A percentile compares a stretch with the other conserved stretches of the same genome.
Evolutionary conservation across 1,140 invertebrate species (phyloP).

Genomic region (Berghia stephanieae): DNA sequence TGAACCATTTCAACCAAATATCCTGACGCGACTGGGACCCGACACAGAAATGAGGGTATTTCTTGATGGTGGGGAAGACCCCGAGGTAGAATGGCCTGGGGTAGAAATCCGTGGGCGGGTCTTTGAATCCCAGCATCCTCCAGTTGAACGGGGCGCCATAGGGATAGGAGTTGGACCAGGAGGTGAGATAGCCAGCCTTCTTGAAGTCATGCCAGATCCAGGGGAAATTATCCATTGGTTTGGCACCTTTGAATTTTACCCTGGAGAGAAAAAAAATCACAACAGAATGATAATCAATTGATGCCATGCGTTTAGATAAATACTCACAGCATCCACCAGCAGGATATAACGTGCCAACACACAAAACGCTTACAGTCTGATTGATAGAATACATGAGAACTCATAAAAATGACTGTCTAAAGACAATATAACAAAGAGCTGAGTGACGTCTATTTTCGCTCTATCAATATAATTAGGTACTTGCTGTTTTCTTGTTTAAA

Average conservation of each 20-base stretch:
- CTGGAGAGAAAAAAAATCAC: too few relatives aligned
- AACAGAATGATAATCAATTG: too few relatives aligned
- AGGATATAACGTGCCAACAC: too few relatives aligned
- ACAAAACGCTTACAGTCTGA: too few relatives aligned
- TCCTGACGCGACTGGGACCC: constrained; percentile 80
- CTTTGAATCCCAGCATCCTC: constrained; percentile 85
- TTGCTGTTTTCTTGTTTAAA: too few relatives aligned
- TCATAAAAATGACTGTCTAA: too few relatives aligned
- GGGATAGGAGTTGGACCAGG: constrained; percentile 86
- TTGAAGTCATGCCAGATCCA: constrained; percentile 67
- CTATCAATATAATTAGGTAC: too few relatives aligned
- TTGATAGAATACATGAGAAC: too few relatives aligned
- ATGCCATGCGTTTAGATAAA: too few relatives aligned
- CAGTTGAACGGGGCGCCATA: constrained; percentile 88
- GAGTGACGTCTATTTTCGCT: too few relatives aligned
- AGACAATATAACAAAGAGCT: too few relatives aligned
- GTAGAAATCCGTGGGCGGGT: constrained; percentile 90
- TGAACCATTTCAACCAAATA: constrained; percentile 75
- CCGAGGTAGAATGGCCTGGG: constrained; percentile 82
- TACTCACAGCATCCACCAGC: too few relatives aligned
- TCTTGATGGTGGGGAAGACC: constrained; percentile 72
- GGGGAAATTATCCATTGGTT: constrained; percentile 80
- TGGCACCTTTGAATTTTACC: constrained; percentile 76
- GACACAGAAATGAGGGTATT: constrained; percentile 71
- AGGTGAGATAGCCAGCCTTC: constrained; percentile 75